These are phyloP conservation scores for Drosophila ananassae DNA, from an alignment of 1,140 invertebrate genomes.

Conservation along the genomic window DNA sequence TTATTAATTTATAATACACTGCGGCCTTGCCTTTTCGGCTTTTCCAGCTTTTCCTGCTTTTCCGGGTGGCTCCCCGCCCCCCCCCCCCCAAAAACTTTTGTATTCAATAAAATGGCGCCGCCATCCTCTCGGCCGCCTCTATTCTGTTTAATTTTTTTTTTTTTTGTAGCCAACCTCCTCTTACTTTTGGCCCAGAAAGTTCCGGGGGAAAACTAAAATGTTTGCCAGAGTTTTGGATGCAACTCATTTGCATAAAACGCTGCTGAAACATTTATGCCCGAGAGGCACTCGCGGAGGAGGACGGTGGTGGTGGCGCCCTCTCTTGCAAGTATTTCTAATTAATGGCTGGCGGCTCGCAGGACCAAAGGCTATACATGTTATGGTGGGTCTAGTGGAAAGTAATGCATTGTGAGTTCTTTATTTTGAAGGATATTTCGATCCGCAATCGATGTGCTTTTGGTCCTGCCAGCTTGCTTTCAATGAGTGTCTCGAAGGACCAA, in stretches of 20 bases:
- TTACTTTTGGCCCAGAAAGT: conserved; percentile 31
- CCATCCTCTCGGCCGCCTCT: neutral
- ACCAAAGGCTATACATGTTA: neutral
- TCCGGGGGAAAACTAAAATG: conserved; percentile 27
- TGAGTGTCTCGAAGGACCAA: too few species aligned
- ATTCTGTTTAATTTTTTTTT: conserved; percentile 7
- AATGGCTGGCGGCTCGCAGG: conserved; percentile 26
- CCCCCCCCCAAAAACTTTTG: conserved; percentile 24
- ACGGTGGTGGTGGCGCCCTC: conserved; percentile 22
- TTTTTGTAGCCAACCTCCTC: neutral
- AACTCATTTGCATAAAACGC: conserved; percentile 71
- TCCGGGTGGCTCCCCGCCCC: conserved; percentile 11
- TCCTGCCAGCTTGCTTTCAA: too few species aligned
- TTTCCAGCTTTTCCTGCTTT: neutral
- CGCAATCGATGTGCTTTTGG: too few species aligned
- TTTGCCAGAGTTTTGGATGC: conserved; percentile 15
- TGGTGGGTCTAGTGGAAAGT: too few species aligned
- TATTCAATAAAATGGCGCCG: conserved; percentile 43
- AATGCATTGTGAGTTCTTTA: too few species aligned
- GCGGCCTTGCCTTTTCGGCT: conserved; percentile 56
- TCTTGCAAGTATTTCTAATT: conserved; percentile 68
- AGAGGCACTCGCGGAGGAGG: neutral
- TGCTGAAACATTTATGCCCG: conserved; percentile 66
- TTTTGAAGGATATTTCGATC: too few species aligned
- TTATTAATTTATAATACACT: conserved; percentile 83